Percentiles rank a stretch among this genome's conserved stretches.
These are phyloP conservation scores for Blastobasis lacticolella DNA, from an alignment of 2,888 invertebrate genomes.

Conservation along the genomic window DNA sequence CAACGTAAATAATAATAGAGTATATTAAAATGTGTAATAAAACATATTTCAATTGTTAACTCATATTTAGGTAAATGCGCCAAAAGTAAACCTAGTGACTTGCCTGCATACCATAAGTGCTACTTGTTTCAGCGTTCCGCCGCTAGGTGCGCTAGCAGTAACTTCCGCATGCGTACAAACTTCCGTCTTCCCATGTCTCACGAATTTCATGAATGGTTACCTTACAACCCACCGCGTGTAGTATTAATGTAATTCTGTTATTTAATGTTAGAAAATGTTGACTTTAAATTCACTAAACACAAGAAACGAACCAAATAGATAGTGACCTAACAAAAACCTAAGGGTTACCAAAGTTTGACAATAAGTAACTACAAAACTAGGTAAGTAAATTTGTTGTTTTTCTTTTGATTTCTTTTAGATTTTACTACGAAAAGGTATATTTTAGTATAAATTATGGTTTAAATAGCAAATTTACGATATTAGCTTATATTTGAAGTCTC, in stretches of 20 bases:
- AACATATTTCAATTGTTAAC: background rate
- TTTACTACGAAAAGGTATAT: slow-evolving; percentile 15
- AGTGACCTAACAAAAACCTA: slow-evolving; percentile 44
- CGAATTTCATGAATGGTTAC: slow-evolving; percentile 64
- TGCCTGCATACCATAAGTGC: background rate
- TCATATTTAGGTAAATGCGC: background rate
- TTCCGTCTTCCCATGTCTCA: slow-evolving; percentile 37
- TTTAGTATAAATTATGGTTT: background rate
- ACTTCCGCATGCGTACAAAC: slow-evolving; percentile 54
- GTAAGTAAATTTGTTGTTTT: slow-evolving; percentile 45
- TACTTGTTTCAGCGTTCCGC: background rate
- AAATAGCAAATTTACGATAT: too few relatives aligned
- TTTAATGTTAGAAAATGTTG: slow-evolving; percentile 62
- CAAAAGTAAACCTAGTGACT: background rate
- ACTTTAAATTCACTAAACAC: slow-evolving; percentile 37
- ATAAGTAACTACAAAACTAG: slow-evolving; percentile 32
- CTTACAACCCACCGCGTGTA: slow-evolving; percentile 49
- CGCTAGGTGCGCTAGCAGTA: background rate
- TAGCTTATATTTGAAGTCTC: too few relatives aligned
- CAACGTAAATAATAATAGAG: too few relatives aligned
- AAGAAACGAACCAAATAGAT: slow-evolving; percentile 58
- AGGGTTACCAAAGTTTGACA: slow-evolving; percentile 48
- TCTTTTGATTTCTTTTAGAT: slow-evolving; percentile 19
- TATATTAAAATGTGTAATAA: too few relatives aligned
- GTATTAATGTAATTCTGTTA: slow-evolving; percentile 46